Percentiles rank a stretch among this genome's conserved stretches.
These are phyloP conservation scores for Latrodectus hesperus DNA, from an alignment of 2,888 invertebrate genomes.

Conservation along the genomic window DNA sequence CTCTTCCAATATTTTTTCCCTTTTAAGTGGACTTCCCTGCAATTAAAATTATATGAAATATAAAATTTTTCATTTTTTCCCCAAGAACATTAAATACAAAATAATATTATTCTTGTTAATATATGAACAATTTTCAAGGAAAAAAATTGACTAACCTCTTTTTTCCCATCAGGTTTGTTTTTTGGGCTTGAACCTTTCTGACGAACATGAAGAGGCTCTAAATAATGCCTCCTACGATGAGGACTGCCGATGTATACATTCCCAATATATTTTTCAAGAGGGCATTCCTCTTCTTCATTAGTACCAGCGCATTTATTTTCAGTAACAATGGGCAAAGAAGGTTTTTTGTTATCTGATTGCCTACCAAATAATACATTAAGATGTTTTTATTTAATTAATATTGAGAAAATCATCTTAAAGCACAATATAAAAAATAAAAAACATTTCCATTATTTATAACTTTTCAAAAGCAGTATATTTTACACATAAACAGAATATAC, in stretches of 20 bases:
- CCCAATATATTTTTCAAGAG: conserved; percentile 61
- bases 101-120: neutral
- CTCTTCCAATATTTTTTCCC: conserved; percentile 18
- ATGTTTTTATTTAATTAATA: too few species aligned
- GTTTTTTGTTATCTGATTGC: conserved; percentile 31
- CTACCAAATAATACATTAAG: neutral
- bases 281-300: conserved; percentile 53
- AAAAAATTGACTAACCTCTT: conserved; percentile 19
- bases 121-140: neutral
- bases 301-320: conserved; percentile 50
- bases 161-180: conserved; percentile 30
- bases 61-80: neutral
- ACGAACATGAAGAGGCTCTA: conserved; percentile 60
- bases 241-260: conserved; percentile 68
- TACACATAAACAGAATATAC: too few species aligned
- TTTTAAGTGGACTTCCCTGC: conserved; percentile 39
- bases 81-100: neutral
- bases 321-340: conserved; percentile 49
- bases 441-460: too few species aligned
- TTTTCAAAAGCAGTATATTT: too few species aligned
- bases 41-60: neutral
- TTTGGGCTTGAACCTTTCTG: conserved; percentile 38
- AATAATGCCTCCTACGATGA: conserved; percentile 61
- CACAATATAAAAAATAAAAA: too few species aligned
- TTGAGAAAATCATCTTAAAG: too few species aligned